A percentile compares a stretch with the other conserved stretches of the same genome.
Conservation (phyloP, 37 sponge, comb jelly and placozoan species). For the Aplysina aerophoba region DNA sequence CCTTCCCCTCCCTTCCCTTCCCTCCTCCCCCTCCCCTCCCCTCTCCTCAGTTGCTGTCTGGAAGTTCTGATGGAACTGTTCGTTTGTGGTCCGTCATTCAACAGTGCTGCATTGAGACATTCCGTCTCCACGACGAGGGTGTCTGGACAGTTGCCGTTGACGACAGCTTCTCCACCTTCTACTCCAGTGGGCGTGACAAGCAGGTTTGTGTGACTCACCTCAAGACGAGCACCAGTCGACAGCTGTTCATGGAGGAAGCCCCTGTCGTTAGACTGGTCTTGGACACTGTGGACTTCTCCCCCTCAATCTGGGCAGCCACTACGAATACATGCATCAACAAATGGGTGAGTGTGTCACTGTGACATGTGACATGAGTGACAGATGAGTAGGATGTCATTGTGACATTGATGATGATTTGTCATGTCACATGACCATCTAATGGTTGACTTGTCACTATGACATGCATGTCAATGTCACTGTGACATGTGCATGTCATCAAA, state of each 20-base stretch:
- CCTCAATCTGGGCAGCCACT: slow-evolving; percentile 92
- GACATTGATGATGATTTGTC: not conserved
- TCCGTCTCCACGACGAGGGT: slow-evolving; percentile 76
- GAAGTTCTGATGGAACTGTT: slow-evolving; percentile 94
- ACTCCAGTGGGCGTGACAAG: slow-evolving; percentile 83
- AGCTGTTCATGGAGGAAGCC: slow-evolving; percentile 58
- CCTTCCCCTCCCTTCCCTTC: not conserved
- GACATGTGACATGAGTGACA: not conserved
- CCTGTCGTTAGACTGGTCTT: slow-evolving; percentile 52
- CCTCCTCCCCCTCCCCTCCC: not conserved
- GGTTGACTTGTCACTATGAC: not conserved
- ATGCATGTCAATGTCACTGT: too few relatives aligned
- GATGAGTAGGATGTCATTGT: not conserved
- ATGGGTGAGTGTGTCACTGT: slow-evolving; percentile 73
- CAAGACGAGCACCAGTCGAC: slow-evolving; percentile 17
- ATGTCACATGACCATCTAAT: not conserved
- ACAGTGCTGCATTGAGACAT: slow-evolving; percentile 94
- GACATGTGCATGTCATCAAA: too few relatives aligned
- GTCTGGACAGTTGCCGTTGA: slow-evolving; percentile 86
- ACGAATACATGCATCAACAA: slow-evolving; percentile 77
- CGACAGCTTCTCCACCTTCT: slow-evolving; percentile 72
- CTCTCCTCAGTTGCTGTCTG: slow-evolving; percentile 80
- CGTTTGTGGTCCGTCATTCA: slow-evolving; percentile 94
- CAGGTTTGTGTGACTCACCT: slow-evolving; percentile 72
- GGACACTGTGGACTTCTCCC: slow-evolving; percentile 46